Evolutionary conservation across 2,797 vertebrate genomes (phyloP).

Genomic region (Gallirallus australis): DNA sequence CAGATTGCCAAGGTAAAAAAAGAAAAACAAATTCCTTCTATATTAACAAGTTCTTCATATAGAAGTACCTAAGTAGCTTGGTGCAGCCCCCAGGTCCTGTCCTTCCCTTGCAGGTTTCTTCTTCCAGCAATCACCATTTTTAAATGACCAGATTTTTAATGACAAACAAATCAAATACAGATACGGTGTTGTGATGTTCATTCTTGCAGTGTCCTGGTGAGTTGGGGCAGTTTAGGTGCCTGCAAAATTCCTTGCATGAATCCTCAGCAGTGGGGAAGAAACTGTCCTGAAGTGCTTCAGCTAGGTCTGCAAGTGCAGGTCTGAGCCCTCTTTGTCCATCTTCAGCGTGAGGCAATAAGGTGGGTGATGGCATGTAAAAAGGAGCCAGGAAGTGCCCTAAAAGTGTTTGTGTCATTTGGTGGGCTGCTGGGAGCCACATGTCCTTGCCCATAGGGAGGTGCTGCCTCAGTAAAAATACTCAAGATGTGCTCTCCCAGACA

Average conservation of each 20-base stretch:
- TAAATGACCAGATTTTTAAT: background rate
- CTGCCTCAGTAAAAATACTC: background rate
- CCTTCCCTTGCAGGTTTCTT: background rate
- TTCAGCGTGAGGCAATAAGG: background rate
- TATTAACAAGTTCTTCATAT: background rate
- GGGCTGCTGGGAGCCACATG: background rate
- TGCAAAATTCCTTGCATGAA: background rate
- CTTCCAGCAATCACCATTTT: background rate
- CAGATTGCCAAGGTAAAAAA: constrained; percentile 94
- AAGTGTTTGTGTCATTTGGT: background rate
- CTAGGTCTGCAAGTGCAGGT: background rate
- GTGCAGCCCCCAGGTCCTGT: background rate
- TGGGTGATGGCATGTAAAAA: background rate
- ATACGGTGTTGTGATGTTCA: background rate
- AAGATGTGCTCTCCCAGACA: background rate
- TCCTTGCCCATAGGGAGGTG: background rate
- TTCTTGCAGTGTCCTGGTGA: background rate
- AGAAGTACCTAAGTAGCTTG: background rate
- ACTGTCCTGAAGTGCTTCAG: background rate
- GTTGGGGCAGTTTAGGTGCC: background rate
- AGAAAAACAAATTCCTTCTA: background rate
- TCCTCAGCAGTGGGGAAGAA: background rate
- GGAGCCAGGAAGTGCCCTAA: background rate
- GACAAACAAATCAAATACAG: background rate
- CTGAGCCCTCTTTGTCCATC: background rate